Conservation (phyloP, 2,797 vertebrate genomes). For the Podargus strigoides region DNA sequence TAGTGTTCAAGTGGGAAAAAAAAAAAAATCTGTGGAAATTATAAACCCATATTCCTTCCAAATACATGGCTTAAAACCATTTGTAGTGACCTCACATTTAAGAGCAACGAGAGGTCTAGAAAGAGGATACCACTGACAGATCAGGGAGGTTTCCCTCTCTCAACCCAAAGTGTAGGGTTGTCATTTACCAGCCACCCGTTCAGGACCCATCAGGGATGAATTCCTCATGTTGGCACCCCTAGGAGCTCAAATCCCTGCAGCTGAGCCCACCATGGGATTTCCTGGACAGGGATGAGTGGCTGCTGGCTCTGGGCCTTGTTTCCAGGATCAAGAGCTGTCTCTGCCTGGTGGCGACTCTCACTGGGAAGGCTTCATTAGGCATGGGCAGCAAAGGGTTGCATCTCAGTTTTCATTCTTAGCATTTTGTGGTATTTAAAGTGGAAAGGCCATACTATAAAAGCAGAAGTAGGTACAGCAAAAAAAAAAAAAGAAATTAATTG, state of each 20-base stretch:
- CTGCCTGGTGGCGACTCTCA: background rate
- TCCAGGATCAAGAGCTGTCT: background rate
- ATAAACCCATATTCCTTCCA: background rate
- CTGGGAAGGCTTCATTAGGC: background rate
- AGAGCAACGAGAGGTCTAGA: background rate
- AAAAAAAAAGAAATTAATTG: background rate
- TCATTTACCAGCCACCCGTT: background rate
- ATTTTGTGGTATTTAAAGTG: background rate
- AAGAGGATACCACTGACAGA: background rate
- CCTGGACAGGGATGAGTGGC: accelerated
- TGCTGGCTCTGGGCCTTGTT: background rate
- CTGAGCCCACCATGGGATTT: background rate
- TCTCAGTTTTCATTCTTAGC: background rate
- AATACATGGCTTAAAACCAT: background rate
- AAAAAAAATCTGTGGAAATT: background rate
- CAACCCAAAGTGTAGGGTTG: background rate
- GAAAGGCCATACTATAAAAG: background rate
- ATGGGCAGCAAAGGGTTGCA: accelerated
- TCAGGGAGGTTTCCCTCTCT: background rate
- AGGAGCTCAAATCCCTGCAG: background rate
- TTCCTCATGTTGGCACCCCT: background rate
- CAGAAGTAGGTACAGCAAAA: accelerated
- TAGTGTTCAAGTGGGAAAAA: background rate
- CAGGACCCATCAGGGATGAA: background rate
- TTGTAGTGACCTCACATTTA: background rate